Evolutionary conservation across 2,888 invertebrate species (phyloP).

Genomic region (Lottia scabra): DNA sequence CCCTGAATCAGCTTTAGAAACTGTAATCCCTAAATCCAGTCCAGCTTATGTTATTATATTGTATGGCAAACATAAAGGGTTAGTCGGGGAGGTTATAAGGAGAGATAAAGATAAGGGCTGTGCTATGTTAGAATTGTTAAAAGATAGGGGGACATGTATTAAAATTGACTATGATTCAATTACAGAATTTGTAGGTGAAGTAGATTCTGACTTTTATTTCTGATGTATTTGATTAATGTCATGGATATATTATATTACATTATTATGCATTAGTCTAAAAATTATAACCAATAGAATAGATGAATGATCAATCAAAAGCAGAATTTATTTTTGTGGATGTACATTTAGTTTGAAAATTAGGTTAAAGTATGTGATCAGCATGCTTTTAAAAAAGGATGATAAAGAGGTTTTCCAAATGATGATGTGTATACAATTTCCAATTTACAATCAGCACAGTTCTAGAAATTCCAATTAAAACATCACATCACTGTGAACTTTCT

Average conservation of each 20-base stretch:
- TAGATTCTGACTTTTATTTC: slow-evolving; percentile 59
- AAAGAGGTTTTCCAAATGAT: too few species aligned
- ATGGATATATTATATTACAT: not conserved
- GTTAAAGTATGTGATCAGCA: too few species aligned
- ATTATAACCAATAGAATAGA: too few species aligned
- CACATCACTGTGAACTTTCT: too few species aligned
- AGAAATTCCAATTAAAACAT: too few species aligned
- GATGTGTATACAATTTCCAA: too few species aligned
- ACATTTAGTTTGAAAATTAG: too few species aligned
- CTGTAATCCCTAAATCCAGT: slow-evolving; percentile 68
- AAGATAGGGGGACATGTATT: slow-evolving; percentile 64
- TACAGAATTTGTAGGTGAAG: slow-evolving; percentile 69
- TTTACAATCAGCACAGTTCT: too few species aligned
- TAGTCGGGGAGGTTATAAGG: slow-evolving; percentile 66
- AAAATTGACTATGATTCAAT: slow-evolving; percentile 68
- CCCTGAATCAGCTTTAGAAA: slow-evolving; percentile 66
- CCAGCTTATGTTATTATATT: slow-evolving; percentile 67
- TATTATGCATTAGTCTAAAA: too few species aligned
- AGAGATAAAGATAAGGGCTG: slow-evolving; percentile 65
- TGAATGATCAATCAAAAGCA: too few species aligned
- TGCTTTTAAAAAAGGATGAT: too few species aligned
- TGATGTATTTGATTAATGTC: slow-evolving; percentile 15
- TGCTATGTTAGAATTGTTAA: slow-evolving; percentile 68
- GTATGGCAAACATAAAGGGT: slow-evolving; percentile 63
- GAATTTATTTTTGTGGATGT: too few species aligned